Percentiles rank a stretch among this genome's conserved stretches.
Conservation (phyloP, 2,113 vertebrate species). For the Peromyscus maniculatus region DNA sequence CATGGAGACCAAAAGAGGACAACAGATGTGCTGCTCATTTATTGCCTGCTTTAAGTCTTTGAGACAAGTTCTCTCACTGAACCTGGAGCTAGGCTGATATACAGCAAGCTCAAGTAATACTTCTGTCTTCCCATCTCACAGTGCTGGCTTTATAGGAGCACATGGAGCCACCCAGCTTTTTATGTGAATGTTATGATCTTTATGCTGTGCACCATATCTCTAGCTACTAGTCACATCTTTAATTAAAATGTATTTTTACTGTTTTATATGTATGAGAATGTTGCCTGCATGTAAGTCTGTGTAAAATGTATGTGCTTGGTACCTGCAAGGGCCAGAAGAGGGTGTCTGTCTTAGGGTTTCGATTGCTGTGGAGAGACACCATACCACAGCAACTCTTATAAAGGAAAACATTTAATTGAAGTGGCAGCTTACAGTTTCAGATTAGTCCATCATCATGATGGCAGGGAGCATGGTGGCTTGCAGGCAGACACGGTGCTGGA, state of each 20-base stretch:
- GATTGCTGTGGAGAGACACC: background rate
- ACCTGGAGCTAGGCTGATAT: too few relatives aligned
- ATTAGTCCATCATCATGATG: too few relatives aligned
- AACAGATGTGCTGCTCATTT: background rate
- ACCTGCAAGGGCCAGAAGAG: background rate
- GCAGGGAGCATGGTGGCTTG: too few relatives aligned
- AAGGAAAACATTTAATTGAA: background rate
- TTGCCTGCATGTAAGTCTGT: background rate
- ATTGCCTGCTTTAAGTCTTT: too few relatives aligned
- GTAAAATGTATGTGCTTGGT: background rate
- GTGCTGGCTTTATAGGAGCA: background rate
- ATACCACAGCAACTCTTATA: background rate
- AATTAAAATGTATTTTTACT: background rate
- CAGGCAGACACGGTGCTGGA: background rate
- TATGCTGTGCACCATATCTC: background rate
- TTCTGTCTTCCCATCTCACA: background rate
- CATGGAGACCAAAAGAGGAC: background rate
- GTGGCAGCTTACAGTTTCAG: background rate
- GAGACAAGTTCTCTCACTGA: background rate
- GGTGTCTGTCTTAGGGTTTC: background rate
- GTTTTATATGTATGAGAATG: background rate
- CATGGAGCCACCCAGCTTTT: background rate
- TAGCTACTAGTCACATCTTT: background rate
- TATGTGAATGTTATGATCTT: background rate
- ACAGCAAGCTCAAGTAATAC: too few relatives aligned